Evolutionary conservation across 2,797 vertebrate species (phyloP).

Genomic region (Alauda arvensis): DNA sequence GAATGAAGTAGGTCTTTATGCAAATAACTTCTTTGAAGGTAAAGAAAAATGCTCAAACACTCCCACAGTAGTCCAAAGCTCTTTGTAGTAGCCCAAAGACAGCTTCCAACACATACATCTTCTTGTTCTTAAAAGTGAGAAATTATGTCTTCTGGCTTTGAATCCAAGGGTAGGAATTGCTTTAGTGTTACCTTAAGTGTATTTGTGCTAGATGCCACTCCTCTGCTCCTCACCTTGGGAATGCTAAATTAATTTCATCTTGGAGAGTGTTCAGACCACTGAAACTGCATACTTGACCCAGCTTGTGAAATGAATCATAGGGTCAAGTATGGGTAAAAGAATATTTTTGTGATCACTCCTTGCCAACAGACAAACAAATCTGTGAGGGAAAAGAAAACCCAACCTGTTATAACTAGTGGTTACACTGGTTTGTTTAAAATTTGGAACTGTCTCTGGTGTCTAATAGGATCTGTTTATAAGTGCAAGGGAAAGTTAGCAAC

Average conservation of each 20-base stretch:
- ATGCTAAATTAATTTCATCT: slow-evolving; percentile 55
- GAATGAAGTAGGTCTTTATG: not conserved
- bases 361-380: slow-evolving; percentile 62
- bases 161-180: not conserved
- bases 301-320: slow-evolving; percentile 67
- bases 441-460: not conserved
- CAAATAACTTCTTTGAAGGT: slow-evolving; percentile 13
- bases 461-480: not conserved
- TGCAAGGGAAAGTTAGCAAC: not conserved
- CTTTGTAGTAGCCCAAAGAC: not conserved
- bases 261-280: slow-evolving; percentile 58
- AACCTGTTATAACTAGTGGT: slow-evolving; percentile 55
- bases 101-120: not conserved
- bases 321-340: slow-evolving; percentile 65
- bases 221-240: slow-evolving; percentile 57
- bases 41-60: not conserved
- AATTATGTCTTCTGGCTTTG: slow-evolving; percentile 1
- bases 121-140: slow-evolving; percentile 3
- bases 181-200: slow-evolving; percentile 52
- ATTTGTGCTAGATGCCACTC: slow-evolving; percentile 42
- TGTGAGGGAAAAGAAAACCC: not conserved
- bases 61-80: not conserved
- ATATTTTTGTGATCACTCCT: slow-evolving; percentile 62
- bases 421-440: slow-evolving; percentile 42
- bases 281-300: slow-evolving; percentile 65